A percentile compares a stretch with the other conserved stretches of the same genome.
These are phyloP conservation scores for Eonycteris spelaea DNA, from an alignment of 2,113 vertebrate genomes.

Conservation along the genomic window DNA sequence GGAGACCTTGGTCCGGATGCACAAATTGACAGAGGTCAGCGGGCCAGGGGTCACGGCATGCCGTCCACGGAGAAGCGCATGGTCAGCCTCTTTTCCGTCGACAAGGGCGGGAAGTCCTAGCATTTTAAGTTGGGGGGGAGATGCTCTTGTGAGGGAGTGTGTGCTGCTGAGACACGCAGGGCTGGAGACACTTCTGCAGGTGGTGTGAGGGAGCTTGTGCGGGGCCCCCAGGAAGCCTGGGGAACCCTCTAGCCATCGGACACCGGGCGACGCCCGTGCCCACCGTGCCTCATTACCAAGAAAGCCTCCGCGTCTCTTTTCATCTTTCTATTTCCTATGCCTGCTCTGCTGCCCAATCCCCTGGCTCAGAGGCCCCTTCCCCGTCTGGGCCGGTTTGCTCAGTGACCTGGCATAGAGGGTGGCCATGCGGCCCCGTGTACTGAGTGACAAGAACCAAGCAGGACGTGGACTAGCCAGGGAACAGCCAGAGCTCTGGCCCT, in stretches of 20 bases:
- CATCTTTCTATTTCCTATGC: neutral
- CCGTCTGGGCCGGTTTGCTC: neutral
- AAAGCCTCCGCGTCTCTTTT: neutral
- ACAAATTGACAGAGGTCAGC: neutral
- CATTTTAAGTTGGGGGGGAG: neutral
- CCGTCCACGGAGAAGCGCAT: fast-evolving
- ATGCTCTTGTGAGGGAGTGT: neutral
- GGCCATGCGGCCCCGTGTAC: neutral
- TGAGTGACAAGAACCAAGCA: neutral
- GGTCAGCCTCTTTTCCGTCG: neutral
- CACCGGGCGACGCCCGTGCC: fast-evolving
- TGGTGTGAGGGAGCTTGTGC: too few relatives aligned
- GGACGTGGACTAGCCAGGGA: neutral
- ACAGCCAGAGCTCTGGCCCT: neutral
- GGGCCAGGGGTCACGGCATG: neutral
- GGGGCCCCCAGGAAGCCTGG: too few relatives aligned
- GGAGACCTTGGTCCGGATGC: neutral
- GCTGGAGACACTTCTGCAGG: neutral
- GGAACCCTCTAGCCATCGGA: neutral
- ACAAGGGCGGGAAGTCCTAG: neutral
- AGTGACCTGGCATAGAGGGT: neutral
- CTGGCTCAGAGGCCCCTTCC: neutral
- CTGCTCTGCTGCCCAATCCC: neutral
- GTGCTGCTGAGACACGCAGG: neutral
- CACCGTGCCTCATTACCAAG: neutral